phyloP scores from a whole-genome alignment of 2,888 invertebrate genomes.

The Neoaliturus tenellus region DNA sequence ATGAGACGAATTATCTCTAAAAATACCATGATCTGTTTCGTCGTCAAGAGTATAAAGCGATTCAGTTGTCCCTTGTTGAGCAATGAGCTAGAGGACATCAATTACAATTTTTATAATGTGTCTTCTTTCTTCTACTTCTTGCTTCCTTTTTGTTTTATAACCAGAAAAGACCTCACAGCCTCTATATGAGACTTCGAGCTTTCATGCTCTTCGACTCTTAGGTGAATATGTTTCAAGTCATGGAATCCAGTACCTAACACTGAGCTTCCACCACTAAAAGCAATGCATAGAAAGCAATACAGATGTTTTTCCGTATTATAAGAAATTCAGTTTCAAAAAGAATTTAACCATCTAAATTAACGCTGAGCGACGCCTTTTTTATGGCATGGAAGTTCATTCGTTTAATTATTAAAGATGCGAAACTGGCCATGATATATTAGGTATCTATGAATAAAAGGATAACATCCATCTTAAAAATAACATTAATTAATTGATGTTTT shows the following conservation, averaged over 20 bases:
- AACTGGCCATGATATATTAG: too few species aligned
- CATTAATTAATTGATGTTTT: too few species aligned
- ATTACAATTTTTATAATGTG: not conserved
- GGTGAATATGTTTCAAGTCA: not conserved
- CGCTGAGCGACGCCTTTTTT: not conserved
- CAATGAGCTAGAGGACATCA: slow-evolving; percentile 44
- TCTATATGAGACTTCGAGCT: not conserved
- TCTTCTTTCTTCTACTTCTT: slow-evolving; percentile 21
- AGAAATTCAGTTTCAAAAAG: not conserved
- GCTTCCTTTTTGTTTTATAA: not conserved
- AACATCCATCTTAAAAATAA: too few species aligned
- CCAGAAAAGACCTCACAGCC: not conserved
- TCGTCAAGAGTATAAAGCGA: not conserved
- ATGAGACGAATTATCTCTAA: slow-evolving; percentile 37
- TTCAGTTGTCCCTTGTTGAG: slow-evolving; percentile 43
- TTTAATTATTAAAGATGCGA: too few species aligned
- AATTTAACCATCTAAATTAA: not conserved
- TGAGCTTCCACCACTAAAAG: not conserved
- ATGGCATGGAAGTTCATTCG: not conserved
- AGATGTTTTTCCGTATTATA: not conserved
- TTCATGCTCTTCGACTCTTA: not conserved
- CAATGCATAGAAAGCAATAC: slow-evolving; percentile 14
- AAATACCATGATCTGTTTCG: slow-evolving; percentile 50
- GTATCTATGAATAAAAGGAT: too few species aligned
- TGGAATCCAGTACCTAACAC: not conserved